Evolutionary conservation across 2,888 invertebrate genomes (phyloP).

Genomic region (Tiphia femorata): DNA sequence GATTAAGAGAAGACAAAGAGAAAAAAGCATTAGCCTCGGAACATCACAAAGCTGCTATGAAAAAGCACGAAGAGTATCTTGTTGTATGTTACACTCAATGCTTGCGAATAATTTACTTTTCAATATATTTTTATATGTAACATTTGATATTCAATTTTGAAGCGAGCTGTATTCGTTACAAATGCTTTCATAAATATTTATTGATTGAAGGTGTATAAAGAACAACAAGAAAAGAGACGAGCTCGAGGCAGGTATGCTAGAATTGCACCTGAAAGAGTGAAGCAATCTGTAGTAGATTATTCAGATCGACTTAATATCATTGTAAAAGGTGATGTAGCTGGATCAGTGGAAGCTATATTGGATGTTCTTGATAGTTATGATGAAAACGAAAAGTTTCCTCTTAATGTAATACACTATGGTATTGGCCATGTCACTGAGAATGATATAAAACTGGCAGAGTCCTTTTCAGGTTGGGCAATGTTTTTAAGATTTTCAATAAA

Average conservation of each 20-base stretch:
- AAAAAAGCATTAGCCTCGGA: constrained; percentile 75
- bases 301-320: constrained; percentile 74
- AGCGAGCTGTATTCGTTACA: too few species aligned
- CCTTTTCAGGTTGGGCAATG: constrained; percentile 73
- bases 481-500: constrained; percentile 1
- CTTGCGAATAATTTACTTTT: not conserved
- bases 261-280: not conserved
- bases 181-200: too few species aligned
- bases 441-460: constrained; percentile 85
- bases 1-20: constrained; percentile 74
- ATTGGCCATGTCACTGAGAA: constrained; percentile 88
- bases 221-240: constrained; percentile 74
- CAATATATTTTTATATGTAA: not conserved
- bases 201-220: too few species aligned
- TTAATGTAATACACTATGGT: constrained; percentile 90
- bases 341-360: constrained; percentile 94
- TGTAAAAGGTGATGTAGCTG: constrained; percentile 92
- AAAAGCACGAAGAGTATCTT: not conserved
- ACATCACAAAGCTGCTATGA: constrained; percentile 74
- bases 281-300: constrained; percentile 67
- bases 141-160: constrained; percentile 18
- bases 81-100: not conserved
- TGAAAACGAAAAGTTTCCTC: constrained; percentile 76
- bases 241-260: constrained; percentile 69
- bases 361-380: constrained; percentile 91